These are phyloP conservation scores for Anomalospiza imberbis DNA, from an alignment of 2,797 vertebrate genomes.

Conservation along the genomic window DNA sequence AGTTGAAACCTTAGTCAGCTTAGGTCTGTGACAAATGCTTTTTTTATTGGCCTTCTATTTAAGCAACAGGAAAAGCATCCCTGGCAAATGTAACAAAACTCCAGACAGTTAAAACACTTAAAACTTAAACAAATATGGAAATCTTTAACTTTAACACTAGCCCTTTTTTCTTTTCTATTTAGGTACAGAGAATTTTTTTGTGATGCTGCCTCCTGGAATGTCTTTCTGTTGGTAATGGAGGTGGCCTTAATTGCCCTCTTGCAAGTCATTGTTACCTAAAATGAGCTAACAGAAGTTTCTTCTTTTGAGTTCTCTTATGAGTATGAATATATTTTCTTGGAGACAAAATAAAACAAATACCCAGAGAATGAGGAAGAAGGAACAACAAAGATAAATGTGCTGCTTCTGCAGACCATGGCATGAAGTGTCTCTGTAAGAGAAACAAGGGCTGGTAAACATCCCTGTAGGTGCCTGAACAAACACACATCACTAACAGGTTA, in stretches of 20 bases:
- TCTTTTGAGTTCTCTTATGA: neutral
- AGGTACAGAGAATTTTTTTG: neutral
- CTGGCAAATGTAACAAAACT: neutral
- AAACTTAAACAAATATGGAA: neutral
- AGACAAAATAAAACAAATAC: neutral
- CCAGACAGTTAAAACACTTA: neutral
- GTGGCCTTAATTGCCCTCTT: neutral
- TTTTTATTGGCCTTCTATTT: neutral
- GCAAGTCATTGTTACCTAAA: neutral
- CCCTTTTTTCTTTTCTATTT: neutral
- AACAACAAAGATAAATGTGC: neutral
- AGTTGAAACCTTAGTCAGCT: neutral
- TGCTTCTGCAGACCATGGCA: neutral
- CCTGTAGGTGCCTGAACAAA: neutral
- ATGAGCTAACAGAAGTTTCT: neutral
- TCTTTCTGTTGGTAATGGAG: neutral
- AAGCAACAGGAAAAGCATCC: neutral
- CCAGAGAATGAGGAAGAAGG: neutral
- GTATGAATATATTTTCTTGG: neutral
- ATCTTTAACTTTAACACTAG: neutral
- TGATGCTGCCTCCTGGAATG: neutral
- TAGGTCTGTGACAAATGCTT: neutral
- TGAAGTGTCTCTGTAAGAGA: neutral
- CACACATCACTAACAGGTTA: neutral
- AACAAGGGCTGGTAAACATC: neutral